Base-by-base conservation (phyloP, 2,113 vertebrate species). In the Gambusia holbrooki region DNA sequence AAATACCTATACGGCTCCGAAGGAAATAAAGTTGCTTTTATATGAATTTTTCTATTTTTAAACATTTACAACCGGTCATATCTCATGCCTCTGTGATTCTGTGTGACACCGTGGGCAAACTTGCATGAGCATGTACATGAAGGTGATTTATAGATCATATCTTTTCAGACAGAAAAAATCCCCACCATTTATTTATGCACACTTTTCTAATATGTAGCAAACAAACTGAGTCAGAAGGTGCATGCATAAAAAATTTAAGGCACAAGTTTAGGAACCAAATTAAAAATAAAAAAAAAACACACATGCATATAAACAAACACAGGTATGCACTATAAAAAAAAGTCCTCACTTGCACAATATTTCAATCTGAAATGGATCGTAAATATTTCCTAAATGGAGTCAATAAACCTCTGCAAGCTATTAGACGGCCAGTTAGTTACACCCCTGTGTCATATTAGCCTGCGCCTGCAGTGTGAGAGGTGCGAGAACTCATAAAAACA, bases 401-500 rank as follows among this genome's bases (percentile, higher is more conserved):
- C 87, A 87, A 89, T 88, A 90, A 90, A 89, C 77, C 80, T 80
- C 72, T 71, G 84, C 68, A 15, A 61, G 77, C 80, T 83, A 85
- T 82, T 80, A 84, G 79, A 84, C 61, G 9, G 80, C 62, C 40
- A 14, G 72, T 81, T 87, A 83, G 82, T 93, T 82, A 87, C 93
- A 93, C 92, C 89, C 80, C 86, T 37, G 45, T 93, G 93, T 90
- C 88, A 93, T 90, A 90, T 93, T 91, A 85, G 87, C 88, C 75
- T 1, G 69, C 63, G 85, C 77, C 63, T 22, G 78, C 54, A 75
- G 81, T 83, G 85, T 30, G 84, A 92, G 89, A 90, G 89, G 89
- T 90, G 90, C 89, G 91, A 84, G 73, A 84, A 90, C 78, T 92
- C 87, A 91, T 90, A 89, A 90, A 92, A 92, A 90, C 88, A 91